Conservation (phyloP, 2,113 vertebrate genomes). For the Cavia aperea region DNA sequence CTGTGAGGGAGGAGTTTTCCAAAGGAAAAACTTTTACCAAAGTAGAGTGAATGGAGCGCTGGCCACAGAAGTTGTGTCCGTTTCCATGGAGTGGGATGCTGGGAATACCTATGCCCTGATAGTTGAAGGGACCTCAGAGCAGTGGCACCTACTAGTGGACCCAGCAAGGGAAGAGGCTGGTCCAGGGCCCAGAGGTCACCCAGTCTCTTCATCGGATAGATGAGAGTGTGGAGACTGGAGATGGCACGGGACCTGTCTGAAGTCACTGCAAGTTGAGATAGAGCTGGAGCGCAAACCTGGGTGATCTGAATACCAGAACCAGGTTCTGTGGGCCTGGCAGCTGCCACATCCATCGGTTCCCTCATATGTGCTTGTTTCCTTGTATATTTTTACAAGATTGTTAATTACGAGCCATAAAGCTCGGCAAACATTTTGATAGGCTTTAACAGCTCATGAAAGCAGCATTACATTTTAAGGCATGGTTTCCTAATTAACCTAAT, state of each 20-base stretch:
- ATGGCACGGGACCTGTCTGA: background rate
- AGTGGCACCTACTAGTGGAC: background rate
- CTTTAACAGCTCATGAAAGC: conserved; percentile 73
- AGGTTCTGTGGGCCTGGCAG: conserved; percentile 25
- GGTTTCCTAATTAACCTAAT: conserved; percentile 71
- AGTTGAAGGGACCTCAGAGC: background rate
- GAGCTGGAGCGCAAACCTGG: background rate
- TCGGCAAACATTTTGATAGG: conserved; percentile 74
- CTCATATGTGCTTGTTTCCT: conserved; percentile 58
- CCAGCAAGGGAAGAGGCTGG: background rate
- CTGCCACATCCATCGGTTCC: conserved; percentile 14
- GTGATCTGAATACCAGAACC: background rate
- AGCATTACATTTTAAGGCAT: conserved; percentile 65
- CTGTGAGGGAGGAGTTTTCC: background rate
- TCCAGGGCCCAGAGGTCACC: background rate
- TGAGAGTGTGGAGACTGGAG: background rate
- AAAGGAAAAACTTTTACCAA: background rate
- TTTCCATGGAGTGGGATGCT: background rate
- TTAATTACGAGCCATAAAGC: conserved; percentile 74
- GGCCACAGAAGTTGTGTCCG: background rate
- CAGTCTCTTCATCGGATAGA: background rate
- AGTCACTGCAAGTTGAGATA: background rate
- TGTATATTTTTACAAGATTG: conserved; percentile 68
- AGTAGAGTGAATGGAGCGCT: background rate
- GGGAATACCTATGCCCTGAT: background rate